Conservation (phyloP, 2,888 invertebrate species). For the Deroplatys truncata region DNA sequence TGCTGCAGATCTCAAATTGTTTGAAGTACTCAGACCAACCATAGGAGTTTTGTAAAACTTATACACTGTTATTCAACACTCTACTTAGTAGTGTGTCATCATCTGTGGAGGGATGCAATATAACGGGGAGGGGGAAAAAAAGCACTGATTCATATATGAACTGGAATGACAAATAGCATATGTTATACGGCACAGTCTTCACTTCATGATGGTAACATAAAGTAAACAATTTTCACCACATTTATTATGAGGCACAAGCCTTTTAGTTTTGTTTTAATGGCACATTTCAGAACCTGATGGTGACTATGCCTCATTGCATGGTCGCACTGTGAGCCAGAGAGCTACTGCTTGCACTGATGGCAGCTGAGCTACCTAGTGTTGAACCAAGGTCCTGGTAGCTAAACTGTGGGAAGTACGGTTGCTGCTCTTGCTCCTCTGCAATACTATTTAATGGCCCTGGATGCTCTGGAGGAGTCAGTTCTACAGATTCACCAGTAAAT, state of each 20-base stretch:
- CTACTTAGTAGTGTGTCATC: neutral
- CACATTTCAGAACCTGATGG: neutral
- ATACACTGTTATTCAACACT: neutral
- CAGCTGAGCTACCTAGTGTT: conserved; percentile 59
- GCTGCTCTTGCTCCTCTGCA: conserved; percentile 54
- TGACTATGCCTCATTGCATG: conserved; percentile 1
- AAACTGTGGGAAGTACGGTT: conserved; percentile 71
- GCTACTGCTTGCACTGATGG: conserved; percentile 34
- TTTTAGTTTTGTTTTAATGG: neutral
- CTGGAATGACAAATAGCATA: neutral
- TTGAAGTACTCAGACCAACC: no score
- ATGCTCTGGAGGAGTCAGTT: conserved; percentile 89
- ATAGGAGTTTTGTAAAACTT: neutral
- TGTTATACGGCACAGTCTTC: neutral
- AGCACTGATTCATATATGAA: neutral
- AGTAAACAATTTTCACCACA: neutral
- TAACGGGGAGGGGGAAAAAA: neutral
- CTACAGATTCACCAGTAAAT: conserved; percentile 96
- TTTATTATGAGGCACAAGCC: neutral
- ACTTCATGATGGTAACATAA: neutral
- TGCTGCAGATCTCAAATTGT: no score
- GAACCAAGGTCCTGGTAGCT: conserved; percentile 72
- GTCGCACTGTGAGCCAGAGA: conserved; percentile 15
- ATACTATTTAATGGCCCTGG: conserved; percentile 56
- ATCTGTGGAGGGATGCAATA: neutral